These are phyloP conservation scores for Nestor notabilis DNA, from an alignment of 2,113 vertebrate genomes.

Conservation along the genomic window DNA sequence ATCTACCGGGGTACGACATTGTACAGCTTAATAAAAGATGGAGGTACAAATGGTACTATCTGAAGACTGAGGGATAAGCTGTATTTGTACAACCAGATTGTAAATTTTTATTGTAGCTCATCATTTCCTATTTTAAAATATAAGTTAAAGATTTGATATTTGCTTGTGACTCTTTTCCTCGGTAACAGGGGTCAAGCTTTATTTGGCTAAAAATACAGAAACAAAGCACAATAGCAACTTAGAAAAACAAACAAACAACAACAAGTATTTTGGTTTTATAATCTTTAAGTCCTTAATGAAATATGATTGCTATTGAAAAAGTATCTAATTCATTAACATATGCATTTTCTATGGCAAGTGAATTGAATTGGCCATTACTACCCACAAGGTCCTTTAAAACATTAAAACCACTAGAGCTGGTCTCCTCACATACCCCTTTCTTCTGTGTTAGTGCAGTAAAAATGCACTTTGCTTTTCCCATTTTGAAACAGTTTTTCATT, in stretches of 20 bases:
- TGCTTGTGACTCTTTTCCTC: neutral
- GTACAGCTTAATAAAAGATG: neutral
- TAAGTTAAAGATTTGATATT: neutral
- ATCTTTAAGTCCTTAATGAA: neutral
- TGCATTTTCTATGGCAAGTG: neutral
- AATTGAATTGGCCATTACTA: neutral
- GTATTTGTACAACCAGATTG: neutral
- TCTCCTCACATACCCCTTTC: neutral
- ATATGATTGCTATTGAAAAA: neutral
- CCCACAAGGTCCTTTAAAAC: neutral
- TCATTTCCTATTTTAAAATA: neutral
- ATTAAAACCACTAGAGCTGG: neutral
- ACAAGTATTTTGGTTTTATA: neutral
- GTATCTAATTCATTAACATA: neutral
- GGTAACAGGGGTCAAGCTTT: neutral
- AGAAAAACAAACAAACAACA: neutral
- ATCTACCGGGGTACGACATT: neutral
- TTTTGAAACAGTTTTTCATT: conserved; percentile 8
- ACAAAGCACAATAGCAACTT: neutral
- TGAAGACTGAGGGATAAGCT: neutral
- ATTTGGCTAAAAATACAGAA: neutral
- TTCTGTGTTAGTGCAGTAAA: neutral
- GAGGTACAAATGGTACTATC: neutral
- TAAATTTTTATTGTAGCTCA: neutral
- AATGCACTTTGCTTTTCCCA: neutral